Base-by-base conservation (phyloP, 2,888 invertebrate genomes). In the Apotomis betuletana region DNA sequence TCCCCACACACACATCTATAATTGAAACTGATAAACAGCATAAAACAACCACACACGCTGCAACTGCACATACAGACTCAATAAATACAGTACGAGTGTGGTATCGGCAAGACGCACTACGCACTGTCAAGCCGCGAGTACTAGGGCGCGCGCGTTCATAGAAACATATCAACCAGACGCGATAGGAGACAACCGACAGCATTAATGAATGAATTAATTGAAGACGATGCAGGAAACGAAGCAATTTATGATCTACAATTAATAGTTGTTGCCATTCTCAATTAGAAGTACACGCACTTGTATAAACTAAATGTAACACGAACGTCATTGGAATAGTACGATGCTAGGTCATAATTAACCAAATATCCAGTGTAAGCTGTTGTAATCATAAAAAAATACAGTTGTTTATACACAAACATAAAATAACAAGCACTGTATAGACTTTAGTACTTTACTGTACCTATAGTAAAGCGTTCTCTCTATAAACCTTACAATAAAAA, bases 21-120 rank as follows among this genome's bases (percentile, higher is more conserved):
- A 74, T 15, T 79, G 74, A 83, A 85, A 87, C 89, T 90, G 91
- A 92, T 92, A 92, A 92, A 90, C 90, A 87, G 84, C 81, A 89
- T 86, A 86, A 91, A 89, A 65, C 65, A 90, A 90, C 88, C 88
- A 77, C 88, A 84, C 83, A 84, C 85, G 84, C 83, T 87, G 87
- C 88, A 89, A 87, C 83, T 90, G 90, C 89, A 91, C 84, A 85
- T 85, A 85, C 79, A 79, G 81, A 84, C 81, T 81, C 78, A 80
- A 81, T 80, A 80, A 80, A 82, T 79, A 76, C 76, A 80, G 79
- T 80, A 79, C 41, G 67, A 58, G 63, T 60, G 57, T n/a, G 36
- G 51, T 49, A 79, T 76, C 77, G 77, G 77, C 76, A 78, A 80
- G 79, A 77, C 79, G 74, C 75, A 79, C 72, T 77, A 81, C 81